phyloP scores from a whole-genome alignment of 2,113 vertebrate genomes.

The Mustela lutreola region DNA sequence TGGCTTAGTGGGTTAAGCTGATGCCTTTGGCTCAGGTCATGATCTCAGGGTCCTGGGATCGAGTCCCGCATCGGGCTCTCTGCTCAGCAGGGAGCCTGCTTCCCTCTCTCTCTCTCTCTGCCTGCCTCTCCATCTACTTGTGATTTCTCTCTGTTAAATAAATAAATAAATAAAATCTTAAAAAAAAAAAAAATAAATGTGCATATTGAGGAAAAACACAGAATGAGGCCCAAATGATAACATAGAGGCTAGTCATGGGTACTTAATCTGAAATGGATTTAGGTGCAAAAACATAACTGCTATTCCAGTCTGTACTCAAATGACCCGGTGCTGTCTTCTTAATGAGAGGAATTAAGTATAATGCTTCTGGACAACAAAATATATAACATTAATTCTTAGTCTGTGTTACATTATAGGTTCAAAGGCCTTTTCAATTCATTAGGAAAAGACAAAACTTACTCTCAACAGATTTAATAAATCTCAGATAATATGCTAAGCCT shows the following conservation, averaged over 20 bases:
- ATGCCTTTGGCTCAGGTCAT: no score
- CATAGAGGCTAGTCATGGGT: neutral
- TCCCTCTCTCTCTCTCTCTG: no score
- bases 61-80: no score
- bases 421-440: neutral
- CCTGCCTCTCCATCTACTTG: no score
- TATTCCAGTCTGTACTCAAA: neutral
- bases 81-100: no score
- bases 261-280: neutral
- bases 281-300: neutral
- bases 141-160: no score
- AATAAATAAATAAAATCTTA: no score
- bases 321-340: neutral
- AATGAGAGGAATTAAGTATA: neutral
- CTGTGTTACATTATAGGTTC: neutral
- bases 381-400: neutral
- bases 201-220: neutral
- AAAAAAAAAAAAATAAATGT: neutral
- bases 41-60: no score
- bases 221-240: neutral
- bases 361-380: neutral
- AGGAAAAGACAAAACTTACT: neutral
- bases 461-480: neutral
- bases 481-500: neutral
- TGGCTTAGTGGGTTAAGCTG: no score